A percentile compares a stretch with the other conserved stretches of the same genome.
phyloP scores from a whole-genome alignment of 2,888 invertebrate species.

The Acronicta aceris region DNA sequence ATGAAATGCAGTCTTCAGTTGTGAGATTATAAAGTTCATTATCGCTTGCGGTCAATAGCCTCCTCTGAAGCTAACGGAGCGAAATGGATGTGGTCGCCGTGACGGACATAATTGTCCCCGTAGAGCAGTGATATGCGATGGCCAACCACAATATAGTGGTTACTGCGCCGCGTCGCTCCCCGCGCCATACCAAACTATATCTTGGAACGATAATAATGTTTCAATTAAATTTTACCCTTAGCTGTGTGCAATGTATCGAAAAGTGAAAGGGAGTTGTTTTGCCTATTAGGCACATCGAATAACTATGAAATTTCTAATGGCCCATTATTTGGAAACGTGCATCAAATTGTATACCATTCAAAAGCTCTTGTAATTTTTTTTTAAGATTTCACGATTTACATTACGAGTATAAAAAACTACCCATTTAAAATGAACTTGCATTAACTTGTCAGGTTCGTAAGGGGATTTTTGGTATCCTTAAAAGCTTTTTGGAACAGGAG shows the following conservation, averaged over 20 bases:
- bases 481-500: too few relatives aligned
- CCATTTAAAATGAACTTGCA: too few relatives aligned
- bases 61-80: conserved; percentile 49
- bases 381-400: too few relatives aligned
- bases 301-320: too few relatives aligned
- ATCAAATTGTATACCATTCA: too few relatives aligned
- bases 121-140: conserved; percentile 60
- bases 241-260: not conserved
- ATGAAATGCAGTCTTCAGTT: conserved; percentile 15
- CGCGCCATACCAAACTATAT: conserved; percentile 26
- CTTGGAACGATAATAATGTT: conserved; percentile 41
- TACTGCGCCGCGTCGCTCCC: conserved; percentile 35
- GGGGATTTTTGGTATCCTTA: too few relatives aligned
- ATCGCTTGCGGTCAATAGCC: conserved; percentile 37
- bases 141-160: conserved; percentile 65
- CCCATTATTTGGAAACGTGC: too few relatives aligned
- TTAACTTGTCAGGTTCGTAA: too few relatives aligned
- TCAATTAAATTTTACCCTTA: conserved; percentile 22
- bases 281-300: too few relatives aligned
- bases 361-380: too few relatives aligned
- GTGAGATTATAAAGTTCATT: conserved; percentile 45
- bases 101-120: conserved; percentile 67
- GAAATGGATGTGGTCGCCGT: conserved; percentile 64
- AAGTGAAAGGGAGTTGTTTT: too few relatives aligned
- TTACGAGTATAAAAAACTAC: too few relatives aligned